Percentiles rank a stretch among this genome's conserved stretches.
Conservation (phyloP, 2,888 invertebrate genomes). For the Scaptomyza polygonia region DNA sequence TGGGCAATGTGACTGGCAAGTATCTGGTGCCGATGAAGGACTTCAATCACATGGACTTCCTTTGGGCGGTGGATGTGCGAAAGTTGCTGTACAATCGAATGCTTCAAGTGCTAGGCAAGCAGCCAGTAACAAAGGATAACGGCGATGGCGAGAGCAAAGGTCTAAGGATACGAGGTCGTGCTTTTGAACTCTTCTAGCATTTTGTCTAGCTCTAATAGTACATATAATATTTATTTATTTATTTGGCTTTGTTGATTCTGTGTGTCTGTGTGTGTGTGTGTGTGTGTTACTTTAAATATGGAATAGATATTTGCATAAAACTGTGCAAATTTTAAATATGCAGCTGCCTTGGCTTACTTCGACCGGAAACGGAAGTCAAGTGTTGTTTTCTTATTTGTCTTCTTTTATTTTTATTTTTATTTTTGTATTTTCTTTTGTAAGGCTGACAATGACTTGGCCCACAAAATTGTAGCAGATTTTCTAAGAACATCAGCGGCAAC, state of each 20-base stretch:
- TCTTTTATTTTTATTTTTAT: neutral
- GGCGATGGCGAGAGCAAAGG: slow-evolving; percentile 21
- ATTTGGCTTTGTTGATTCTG: slow-evolving; percentile 37
- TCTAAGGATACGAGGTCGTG: slow-evolving; percentile 19
- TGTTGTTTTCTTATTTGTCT: slow-evolving; percentile 34
- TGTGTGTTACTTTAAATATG: slow-evolving; percentile 51
- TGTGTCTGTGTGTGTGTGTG: slow-evolving; percentile 16
- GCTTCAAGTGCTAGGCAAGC: slow-evolving; percentile 78
- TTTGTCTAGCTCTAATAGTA: slow-evolving; percentile 8
- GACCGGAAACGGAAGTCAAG: slow-evolving; percentile 74
- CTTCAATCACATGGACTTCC: slow-evolving; percentile 88
- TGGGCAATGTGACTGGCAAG: slow-evolving; percentile 83
- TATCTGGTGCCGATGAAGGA: slow-evolving; percentile 85
- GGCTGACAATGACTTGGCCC: slow-evolving; percentile 55
- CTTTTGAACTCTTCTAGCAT: slow-evolving; percentile 17
- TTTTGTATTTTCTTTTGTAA: slow-evolving; percentile 8
- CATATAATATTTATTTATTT: slow-evolving; percentile 63
- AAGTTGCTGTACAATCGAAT: slow-evolving; percentile 85
- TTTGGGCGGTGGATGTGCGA: slow-evolving; percentile 87
- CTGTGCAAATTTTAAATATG: slow-evolving; percentile 52
- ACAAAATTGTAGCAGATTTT: slow-evolving; percentile 61
- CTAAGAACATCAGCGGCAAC: slow-evolving; percentile 32
- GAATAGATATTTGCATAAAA: slow-evolving; percentile 63
- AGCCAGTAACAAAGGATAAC: slow-evolving; percentile 30
- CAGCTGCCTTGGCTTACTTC: slow-evolving; percentile 28